phyloP scores from a whole-genome alignment of 2,888 invertebrate species.

The Pseudeuparius sepicola region DNA sequence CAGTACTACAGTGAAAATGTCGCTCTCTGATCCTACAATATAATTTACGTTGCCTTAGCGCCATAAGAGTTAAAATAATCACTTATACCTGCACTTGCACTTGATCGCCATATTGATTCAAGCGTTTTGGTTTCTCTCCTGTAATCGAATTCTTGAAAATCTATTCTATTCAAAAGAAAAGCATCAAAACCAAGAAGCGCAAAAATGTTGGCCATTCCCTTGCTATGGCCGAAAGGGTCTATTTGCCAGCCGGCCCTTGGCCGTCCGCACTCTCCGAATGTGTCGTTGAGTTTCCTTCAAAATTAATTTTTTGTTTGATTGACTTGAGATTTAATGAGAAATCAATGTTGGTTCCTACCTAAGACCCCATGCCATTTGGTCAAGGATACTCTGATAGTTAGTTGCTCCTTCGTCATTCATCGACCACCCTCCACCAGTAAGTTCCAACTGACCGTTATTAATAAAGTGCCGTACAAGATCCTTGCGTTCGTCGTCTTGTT shows the following conservation, averaged over 20 bases:
- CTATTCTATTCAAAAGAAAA: slow-evolving; percentile 57
- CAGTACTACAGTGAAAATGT: too few relatives aligned
- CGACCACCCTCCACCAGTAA: slow-evolving; percentile 50
- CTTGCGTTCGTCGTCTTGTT: slow-evolving; percentile 46
- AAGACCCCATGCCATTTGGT: slow-evolving; percentile 58
- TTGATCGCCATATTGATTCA: slow-evolving; percentile 62
- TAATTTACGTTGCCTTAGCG: too few relatives aligned
- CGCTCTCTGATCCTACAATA: too few relatives aligned
- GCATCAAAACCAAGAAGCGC: slow-evolving; percentile 62
- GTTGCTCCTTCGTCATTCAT: slow-evolving; percentile 53
- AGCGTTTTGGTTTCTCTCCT: slow-evolving; percentile 48
- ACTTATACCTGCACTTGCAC: slow-evolving; percentile 46
- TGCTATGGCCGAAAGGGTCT: too few relatives aligned
- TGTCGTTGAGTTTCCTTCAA: slow-evolving; percentile 51
- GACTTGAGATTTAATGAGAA: too few relatives aligned
- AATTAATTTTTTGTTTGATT: not conserved
- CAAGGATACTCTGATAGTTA: slow-evolving; percentile 57
- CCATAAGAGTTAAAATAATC: too few relatives aligned
- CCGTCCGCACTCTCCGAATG: slow-evolving; percentile 60
- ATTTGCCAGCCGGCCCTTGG: slow-evolving; percentile 75
- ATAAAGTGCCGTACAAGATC: slow-evolving; percentile 48
- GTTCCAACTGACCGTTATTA: slow-evolving; percentile 48
- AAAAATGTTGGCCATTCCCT: slow-evolving; percentile 53
- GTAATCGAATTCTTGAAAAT: slow-evolving; percentile 51
- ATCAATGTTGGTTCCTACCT: slow-evolving; percentile 44